A percentile compares a stretch with the other conserved stretches of the same genome.
phyloP scores from a whole-genome alignment of 2,888 invertebrate species.

The Vannuccia rotundouncinata region DNA sequence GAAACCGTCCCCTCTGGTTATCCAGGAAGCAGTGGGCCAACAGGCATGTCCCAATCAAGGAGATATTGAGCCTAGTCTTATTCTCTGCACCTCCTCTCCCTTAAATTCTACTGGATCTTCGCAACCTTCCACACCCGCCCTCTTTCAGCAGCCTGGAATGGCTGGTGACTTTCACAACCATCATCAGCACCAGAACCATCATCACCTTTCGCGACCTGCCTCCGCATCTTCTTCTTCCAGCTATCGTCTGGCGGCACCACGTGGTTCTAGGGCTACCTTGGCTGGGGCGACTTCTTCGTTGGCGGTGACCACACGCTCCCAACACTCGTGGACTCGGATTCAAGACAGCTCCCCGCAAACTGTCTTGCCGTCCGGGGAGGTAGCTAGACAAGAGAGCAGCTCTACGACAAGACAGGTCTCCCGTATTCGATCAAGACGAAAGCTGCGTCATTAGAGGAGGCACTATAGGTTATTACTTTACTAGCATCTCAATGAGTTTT shows the following conservation, averaged over 20 bases:
- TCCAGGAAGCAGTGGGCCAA: neutral
- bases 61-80: neutral
- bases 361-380: no score
- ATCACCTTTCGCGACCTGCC: neutral
- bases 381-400: neutral
- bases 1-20: neutral
- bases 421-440: neutral
- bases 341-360: no score
- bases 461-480: no score
- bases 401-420: neutral
- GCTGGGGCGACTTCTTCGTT: no score
- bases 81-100: neutral
- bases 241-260: neutral
- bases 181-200: neutral
- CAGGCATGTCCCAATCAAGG: neutral
- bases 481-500: neutral
- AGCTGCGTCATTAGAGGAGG: neutral
- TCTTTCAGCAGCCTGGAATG: neutral
- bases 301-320: no score
- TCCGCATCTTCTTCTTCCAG: neutral
- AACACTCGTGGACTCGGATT: no score
- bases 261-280: neutral
- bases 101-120: neutral
- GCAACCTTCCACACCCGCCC: neutral
- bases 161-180: neutral